Evolutionary conservation across 2,888 invertebrate species (phyloP).

Genomic region (Onthophagus sagittarius): DNA sequence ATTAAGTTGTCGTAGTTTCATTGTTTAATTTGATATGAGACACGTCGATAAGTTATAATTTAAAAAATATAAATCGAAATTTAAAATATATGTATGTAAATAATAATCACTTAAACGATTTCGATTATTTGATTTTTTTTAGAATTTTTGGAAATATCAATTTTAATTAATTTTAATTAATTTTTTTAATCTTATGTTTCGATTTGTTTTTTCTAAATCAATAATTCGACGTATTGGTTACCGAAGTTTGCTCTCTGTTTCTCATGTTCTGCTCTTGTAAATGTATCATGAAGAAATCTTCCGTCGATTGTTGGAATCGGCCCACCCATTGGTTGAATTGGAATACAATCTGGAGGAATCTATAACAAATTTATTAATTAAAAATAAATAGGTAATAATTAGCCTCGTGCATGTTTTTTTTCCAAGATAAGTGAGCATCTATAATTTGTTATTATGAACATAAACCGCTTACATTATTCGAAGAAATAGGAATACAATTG

Average conservation of each 20-base stretch:
- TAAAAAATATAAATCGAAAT: constrained; percentile 1
- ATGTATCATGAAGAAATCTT: constrained; percentile 38
- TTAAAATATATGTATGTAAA: too few relatives aligned
- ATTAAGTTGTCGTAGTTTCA: constrained; percentile 23
- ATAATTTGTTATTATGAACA: too few relatives aligned
- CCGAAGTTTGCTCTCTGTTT: constrained; percentile 40
- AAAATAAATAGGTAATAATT: too few relatives aligned
- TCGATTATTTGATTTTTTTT: too few relatives aligned
- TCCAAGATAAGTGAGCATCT: too few relatives aligned
- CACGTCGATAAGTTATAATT: constrained; percentile 13
- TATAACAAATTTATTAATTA: constrained; percentile 29
- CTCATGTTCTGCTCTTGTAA: constrained; percentile 40
- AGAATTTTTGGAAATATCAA: too few relatives aligned
- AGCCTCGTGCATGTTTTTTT: too few relatives aligned
- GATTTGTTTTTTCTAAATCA: constrained; percentile 35
- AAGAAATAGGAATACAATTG: too few relatives aligned
- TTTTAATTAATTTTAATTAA: too few relatives aligned
- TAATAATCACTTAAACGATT: too few relatives aligned
- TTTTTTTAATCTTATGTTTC: neutral
- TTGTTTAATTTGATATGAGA: constrained; percentile 5
- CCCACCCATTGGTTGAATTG: constrained; percentile 39
- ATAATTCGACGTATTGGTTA: constrained; percentile 45
- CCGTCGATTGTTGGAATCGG: constrained; percentile 41
- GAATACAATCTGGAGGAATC: constrained; percentile 47
- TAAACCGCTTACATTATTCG: too few relatives aligned